Evolutionary conservation across 1,140 invertebrate species (phyloP).

Genomic region (Drosophila mojavensis): DNA sequence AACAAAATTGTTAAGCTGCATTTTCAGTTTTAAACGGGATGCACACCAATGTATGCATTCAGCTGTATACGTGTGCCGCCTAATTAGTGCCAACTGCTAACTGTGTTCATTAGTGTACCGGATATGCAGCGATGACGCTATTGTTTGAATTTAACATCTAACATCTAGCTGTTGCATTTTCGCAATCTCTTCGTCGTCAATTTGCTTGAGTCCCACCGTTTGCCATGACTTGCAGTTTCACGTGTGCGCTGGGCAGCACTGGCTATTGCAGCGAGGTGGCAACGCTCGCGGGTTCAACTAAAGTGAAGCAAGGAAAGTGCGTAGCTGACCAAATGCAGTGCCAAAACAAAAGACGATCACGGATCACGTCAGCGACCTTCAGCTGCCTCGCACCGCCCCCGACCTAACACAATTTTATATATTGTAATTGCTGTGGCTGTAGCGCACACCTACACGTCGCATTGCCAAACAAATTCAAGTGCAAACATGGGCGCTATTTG

Average conservation of each 20-base stretch:
- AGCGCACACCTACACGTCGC: constrained; percentile 67
- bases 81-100: constrained; percentile 75
- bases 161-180: constrained; percentile 26
- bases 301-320: constrained; percentile 55
- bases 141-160: constrained; percentile 54
- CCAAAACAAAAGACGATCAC: constrained; percentile 31
- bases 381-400: constrained; percentile 20
- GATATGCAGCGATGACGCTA: constrained; percentile 77
- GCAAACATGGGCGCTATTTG: constrained; percentile 63
- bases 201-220: neutral
- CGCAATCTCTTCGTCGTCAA: constrained; percentile 16
- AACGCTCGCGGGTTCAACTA: constrained; percentile 5
- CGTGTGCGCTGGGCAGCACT: neutral
- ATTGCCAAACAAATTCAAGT: constrained; percentile 79
- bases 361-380: constrained; percentile 71
- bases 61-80: constrained; percentile 10
- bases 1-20: constrained; percentile 63
- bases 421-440: constrained; percentile 27
- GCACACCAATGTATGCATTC: constrained; percentile 10
- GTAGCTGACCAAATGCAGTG: constrained; percentile 21
- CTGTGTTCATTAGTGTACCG: constrained; percentile 74
- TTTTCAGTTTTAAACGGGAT: constrained; percentile 49
- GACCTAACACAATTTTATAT: constrained; percentile 19
- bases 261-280: constrained; percentile 13
- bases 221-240: constrained; percentile 49